Evolutionary conservation across 1,140 invertebrate genomes (phyloP), one percentile per base, ranked within the genome.

Genomic region (Zaprionus tsacasi): DNA sequence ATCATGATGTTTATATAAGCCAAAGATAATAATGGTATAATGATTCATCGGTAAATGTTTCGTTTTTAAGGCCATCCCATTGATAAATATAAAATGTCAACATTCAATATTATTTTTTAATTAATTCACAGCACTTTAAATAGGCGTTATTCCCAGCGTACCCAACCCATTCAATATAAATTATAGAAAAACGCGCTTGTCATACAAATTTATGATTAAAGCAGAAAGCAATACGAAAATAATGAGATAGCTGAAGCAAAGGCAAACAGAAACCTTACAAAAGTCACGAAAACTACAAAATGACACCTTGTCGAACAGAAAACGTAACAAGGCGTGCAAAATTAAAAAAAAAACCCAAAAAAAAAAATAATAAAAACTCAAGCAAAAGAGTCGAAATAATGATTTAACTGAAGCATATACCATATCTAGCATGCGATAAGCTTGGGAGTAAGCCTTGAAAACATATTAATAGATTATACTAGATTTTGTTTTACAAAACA

Each of bases 121-220:
- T 70, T 15, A 65, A 59, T 40, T 17, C 10, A 36, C 36, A 71
- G 35, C 75, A 68, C 52, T 75, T 36, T 36, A 48, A 48, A 36
- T 12, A 48, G 7, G 12, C 15, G 25, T 5, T 5, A 68, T 56
- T 35, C 17, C 45, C 27, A 30, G 27, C 27, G 25, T 6, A 30
- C 27, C 45, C 17, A 3, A 12, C 13, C 27, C 15, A 35, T 45
- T 45, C 33, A 69, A 61, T 45, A 50, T 50, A 61, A 74, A 52
- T 60, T 48, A 66, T 79, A 70, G 61, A n/a, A 40, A 78, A 75
- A 72, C 82, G 64, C 73, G 63, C 36, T 40, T 65, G 48, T 56
- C 81, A 83, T 83, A 83, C 56, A 74, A 85, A 85, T 74, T 70
- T 71, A 74, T 58, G 69, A 81, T 78, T 69, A 54, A 82, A 65